Evolutionary conservation across 2,797 vertebrate genomes (phyloP), one percentile per base, ranked within the genome.

Genomic region (Phyllotis vaccarum): DNA sequence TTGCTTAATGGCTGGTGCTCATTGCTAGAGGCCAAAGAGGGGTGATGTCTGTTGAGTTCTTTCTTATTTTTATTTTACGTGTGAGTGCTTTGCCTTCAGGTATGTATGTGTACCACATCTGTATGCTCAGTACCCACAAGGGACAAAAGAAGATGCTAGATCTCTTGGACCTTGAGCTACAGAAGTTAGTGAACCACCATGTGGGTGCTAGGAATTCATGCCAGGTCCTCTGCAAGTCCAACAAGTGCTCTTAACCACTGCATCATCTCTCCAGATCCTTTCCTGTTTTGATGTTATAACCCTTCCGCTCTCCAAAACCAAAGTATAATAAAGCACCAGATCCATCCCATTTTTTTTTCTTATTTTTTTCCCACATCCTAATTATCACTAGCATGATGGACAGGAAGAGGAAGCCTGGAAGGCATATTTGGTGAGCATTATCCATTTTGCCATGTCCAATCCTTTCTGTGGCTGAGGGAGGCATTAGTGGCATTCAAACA

Each of bases 281-380:
- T 93, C 72, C 31, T n/a, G 14, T 88, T 82, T 91, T 70, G 14
- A 29, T 10, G 40, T 24, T 81, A 8, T 64, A 70, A 79, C 31
- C 19, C 16, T 89, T 87, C 10, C 3, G 60, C 2, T 60, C 2
- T 78, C 54, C n/a, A 74, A 93, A 93, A 60, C 13, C 34, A 81
- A 90, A 74, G 49, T 31, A 79, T 43, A 94, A 66, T 74, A 81
- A 86, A 64, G 86, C 31, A 82, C 31, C 37, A 76, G 70, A 87
- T 52, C 70, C 2, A 19, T 66, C 43, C 31, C 43, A 21, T 85
- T 68, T n/a, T 24, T n/a, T 24, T 62, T 82, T 62, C 16, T 82
- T 43, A 62, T 64, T 83, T 80, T 89, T 92, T 34, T 22, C n/a
- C n/a, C 62, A 49, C 19, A 90, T 95, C 74, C 92, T 52, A 83